Conservation (phyloP, 1,140 invertebrate species). For the Heliothis subflexa region DNA sequence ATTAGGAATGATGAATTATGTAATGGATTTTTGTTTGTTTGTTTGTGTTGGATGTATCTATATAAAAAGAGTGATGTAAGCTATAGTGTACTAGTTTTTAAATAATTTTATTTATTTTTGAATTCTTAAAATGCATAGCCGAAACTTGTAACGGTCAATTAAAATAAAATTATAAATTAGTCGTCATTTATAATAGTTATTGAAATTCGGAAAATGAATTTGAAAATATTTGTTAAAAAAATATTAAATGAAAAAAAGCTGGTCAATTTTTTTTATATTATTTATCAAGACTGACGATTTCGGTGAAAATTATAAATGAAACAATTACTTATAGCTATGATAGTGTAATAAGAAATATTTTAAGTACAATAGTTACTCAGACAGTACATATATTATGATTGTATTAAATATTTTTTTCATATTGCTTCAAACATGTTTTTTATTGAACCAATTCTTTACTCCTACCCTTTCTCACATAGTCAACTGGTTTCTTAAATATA, state of each 20-base stretch:
- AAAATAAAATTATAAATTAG: background rate
- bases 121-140: slow-evolving; percentile 43
- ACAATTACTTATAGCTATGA: slow-evolving; percentile 59
- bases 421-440: slow-evolving; percentile 69
- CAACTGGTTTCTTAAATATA: too few relatives aligned
- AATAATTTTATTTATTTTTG: slow-evolving; percentile 50
- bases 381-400: slow-evolving; percentile 69
- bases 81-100: slow-evolving; percentile 43
- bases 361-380: slow-evolving; percentile 82
- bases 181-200: background rate
- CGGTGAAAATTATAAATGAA: slow-evolving; percentile 60
- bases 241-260: background rate
- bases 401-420: slow-evolving; percentile 72
- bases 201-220: background rate
- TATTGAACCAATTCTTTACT: slow-evolving; percentile 41
- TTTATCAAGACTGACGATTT: slow-evolving; percentile 62
- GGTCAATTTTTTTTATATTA: slow-evolving; percentile 20
- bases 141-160: background rate
- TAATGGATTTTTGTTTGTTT: slow-evolving; percentile 50
- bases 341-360: slow-evolving; percentile 63
- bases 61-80: slow-evolving; percentile 49
- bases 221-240: background rate
- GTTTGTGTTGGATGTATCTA: slow-evolving; percentile 56
- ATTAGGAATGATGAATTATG: slow-evolving; percentile 37
- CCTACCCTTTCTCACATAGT: background rate